phyloP scores from a whole-genome alignment of 2,797 vertebrate genomes.

The Calcarius lapponicus region DNA sequence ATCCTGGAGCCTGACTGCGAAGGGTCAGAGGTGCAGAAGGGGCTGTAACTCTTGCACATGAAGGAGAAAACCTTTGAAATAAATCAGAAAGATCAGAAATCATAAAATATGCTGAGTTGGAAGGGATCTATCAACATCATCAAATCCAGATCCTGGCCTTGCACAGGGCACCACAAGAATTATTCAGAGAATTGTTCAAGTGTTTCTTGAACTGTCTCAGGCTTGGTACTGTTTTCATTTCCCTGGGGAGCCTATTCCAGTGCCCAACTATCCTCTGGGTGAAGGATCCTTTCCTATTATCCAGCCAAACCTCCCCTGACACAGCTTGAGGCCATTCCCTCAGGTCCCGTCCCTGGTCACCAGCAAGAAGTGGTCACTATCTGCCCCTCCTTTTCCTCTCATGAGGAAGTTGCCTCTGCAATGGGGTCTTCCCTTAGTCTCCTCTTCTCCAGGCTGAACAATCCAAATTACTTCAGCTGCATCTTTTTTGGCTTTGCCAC shows the following conservation, averaged over 20 bases:
- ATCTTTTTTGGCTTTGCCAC: not conserved
- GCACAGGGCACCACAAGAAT: too few species aligned
- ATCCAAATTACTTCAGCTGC: not conserved
- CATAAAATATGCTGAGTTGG: not conserved
- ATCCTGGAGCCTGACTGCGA: not conserved
- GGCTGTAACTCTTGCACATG: not conserved
- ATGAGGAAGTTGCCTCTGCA: not conserved
- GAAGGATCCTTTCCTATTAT: not conserved
- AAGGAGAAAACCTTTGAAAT: not conserved
- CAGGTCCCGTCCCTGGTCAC: not conserved
- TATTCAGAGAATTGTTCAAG: not conserved
- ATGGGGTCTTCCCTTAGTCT: not conserved
- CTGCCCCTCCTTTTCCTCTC: not conserved
- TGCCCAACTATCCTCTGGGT: not conserved
- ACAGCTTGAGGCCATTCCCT: not conserved
- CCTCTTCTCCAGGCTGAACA: not conserved
- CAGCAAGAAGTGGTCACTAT: accelerated
- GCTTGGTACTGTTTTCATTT: not conserved
- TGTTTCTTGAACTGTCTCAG: not conserved
- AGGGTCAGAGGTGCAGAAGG: not conserved
- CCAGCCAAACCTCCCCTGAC: not conserved
- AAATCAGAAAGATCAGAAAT: not conserved
- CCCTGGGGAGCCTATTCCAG: not conserved
- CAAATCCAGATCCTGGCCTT: not conserved
- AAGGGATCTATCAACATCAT: not conserved